A percentile compares a stretch with the other conserved stretches of the same genome.
Evolutionary conservation across 1,140 invertebrate genomes (phyloP).

Genomic region (Grapholita molesta): DNA sequence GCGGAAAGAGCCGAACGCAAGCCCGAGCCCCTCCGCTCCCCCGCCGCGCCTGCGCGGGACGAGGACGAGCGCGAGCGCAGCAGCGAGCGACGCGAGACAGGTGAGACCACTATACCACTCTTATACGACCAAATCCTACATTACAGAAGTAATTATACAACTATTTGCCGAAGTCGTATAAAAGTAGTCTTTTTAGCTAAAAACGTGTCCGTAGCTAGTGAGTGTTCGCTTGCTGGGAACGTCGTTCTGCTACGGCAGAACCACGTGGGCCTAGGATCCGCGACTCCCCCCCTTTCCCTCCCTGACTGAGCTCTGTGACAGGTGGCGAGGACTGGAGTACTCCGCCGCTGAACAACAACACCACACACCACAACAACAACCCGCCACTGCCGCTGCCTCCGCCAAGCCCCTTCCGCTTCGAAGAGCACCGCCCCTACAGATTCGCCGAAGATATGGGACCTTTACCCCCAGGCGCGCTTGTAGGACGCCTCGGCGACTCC

Average conservation of each 20-base stretch:
- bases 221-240: slow-evolving; percentile 44
- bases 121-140: neutral
- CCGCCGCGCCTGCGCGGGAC: slow-evolving; percentile 77
- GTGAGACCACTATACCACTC: slow-evolving; percentile 29
- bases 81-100: slow-evolving; percentile 66
- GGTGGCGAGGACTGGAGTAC: slow-evolving; percentile 79
- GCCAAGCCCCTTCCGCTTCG: slow-evolving; percentile 86
- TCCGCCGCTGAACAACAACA: slow-evolving; percentile 80
- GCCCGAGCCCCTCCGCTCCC: slow-evolving; percentile 58
- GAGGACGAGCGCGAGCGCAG: slow-evolving; percentile 65
- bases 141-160: neutral
- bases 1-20: slow-evolving; percentile 75
- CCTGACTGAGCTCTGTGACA: slow-evolving; percentile 78
- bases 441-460: slow-evolving; percentile 88
- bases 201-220: slow-evolving; percentile 51
- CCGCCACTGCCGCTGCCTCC: slow-evolving; percentile 65
- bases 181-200: neutral
- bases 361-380: slow-evolving; percentile 79
- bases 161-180: neutral
- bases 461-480: slow-evolving; percentile 84
- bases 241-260: neutral
- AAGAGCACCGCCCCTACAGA: slow-evolving; percentile 83
- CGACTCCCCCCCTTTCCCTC: slow-evolving; percentile 57
- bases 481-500: slow-evolving; percentile 88
- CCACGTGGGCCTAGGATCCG: slow-evolving; percentile 48